Base-by-base conservation (phyloP, 2,888 invertebrate species). In the Drosophila histrio region DNA sequence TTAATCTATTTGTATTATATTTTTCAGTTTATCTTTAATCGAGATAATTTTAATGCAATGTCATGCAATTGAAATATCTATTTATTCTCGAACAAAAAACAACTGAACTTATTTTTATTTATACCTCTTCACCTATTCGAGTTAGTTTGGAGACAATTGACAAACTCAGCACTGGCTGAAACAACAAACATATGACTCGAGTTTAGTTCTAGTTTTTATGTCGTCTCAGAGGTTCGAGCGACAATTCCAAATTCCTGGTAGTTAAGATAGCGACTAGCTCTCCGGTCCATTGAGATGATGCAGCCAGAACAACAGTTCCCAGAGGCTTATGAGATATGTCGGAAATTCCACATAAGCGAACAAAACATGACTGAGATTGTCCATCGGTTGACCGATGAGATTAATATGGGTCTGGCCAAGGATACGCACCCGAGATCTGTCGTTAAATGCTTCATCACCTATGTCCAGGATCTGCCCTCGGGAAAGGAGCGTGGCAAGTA, bases 401-500 rank as follows among this genome's bases (percentile, higher is more conserved):
- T 98, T 63, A 92, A 95, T 30, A 94, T 94, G 88, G 98, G 98
- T 7, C 93, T 98, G 34, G 93, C 93, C 11, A 95, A 94, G 89
- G 94, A 94, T 22, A 95, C 95, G 7, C 96, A 98, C 90, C 92
- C 94, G 0, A 92, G 93, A 15, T 93, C 98, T 2, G 94, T 94
- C 72, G 95, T 98, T 38, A 98, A 98, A 92, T 98, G 98, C 92
- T 97, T 96, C 92, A 95, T 97, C 49, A 98, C 98, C 1, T 98
- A 97, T 90, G 98, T 99, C 39, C 96, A 98, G 91, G 96, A 97
- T 91, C 94, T 99, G 70, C 98, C 98, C 2, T 96, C 97, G 92
- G 98, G 98, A 86, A 95, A 95, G 95, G 98, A 98, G 92, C 93
- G 94, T 46, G 98, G 99, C 58, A 96, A 97, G 92, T 98, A 97